phyloP scores from a whole-genome alignment of 2,888 invertebrate species.

The Atethmia centrago region DNA sequence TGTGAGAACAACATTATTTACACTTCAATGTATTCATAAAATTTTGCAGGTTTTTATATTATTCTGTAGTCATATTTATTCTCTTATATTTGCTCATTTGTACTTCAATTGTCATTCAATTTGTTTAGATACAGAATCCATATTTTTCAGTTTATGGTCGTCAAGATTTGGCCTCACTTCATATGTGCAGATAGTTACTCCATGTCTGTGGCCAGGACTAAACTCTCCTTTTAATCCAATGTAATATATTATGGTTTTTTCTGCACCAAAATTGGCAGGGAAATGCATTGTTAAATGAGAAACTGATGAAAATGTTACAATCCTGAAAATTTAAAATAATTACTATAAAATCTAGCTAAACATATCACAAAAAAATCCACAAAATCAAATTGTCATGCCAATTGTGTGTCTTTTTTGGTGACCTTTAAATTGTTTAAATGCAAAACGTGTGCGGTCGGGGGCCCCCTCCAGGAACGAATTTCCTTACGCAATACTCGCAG shows the following conservation, averaged over 20 bases:
- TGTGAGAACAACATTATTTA: conserved; percentile 34
- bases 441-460: no score
- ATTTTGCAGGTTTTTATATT: conserved; percentile 6
- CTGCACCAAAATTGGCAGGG: conserved; percentile 96
- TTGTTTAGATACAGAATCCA: conserved; percentile 91
- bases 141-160: conserved; percentile 94
- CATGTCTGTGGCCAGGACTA: conserved; percentile 95
- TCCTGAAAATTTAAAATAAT: conserved; percentile 90
- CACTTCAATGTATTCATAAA: conserved; percentile 29
- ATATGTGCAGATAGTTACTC: conserved; percentile 97
- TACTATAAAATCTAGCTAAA: background rate
- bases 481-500: no score
- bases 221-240: conserved; percentile 99
- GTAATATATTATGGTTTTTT: conserved; percentile 96
- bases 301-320: conserved; percentile 97
- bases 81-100: conserved; percentile 4
- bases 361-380: background rate
- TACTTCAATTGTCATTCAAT: conserved; percentile 83
- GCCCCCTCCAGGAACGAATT: no score
- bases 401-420: no score
- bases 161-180: conserved; percentile 96
- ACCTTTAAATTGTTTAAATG: no score
- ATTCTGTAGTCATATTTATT: conserved; percentile 4
- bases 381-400: background rate
- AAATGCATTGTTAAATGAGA: conserved; percentile 97